Percentiles rank a stretch among this genome's conserved stretches.
These are phyloP conservation scores for Ptychadena robeensis DNA, from an alignment of 2,797 vertebrate genomes.

Conservation along the genomic window DNA sequence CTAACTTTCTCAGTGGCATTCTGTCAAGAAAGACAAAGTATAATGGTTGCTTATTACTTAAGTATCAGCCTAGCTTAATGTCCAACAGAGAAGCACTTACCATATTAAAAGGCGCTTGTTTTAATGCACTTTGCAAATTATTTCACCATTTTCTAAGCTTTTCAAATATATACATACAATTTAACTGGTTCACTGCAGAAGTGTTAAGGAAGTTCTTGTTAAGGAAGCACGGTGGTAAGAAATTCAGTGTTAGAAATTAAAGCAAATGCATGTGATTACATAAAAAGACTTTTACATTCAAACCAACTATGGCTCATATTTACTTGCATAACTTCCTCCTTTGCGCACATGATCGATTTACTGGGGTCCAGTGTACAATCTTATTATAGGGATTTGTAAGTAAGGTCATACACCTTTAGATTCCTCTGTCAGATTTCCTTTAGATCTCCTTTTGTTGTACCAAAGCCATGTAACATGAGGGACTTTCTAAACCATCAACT, in stretches of 20 bases:
- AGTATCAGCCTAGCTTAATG: conserved; percentile 36
- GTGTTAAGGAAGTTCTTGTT: not conserved
- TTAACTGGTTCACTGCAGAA: conserved; percentile 9
- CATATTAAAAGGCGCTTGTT: conserved; percentile 48
- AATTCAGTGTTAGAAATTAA: not conserved
- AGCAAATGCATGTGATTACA: not conserved
- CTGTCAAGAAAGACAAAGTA: conserved; percentile 51
- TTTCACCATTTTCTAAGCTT: conserved; percentile 45
- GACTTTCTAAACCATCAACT: no score
- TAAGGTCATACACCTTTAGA: no score
- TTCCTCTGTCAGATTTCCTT: no score
- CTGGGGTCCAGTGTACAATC: no score
- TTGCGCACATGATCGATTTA: no score
- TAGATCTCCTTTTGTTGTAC: no score
- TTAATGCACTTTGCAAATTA: conserved; percentile 57
- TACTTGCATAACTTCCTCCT: no score
- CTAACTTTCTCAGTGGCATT: conserved; percentile 33
- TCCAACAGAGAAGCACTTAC: conserved; percentile 46
- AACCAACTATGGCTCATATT: no score
- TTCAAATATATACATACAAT: conserved; percentile 1
- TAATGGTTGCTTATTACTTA: conserved; percentile 50
- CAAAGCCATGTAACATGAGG: no score
- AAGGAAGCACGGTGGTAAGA: not conserved
- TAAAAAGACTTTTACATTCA: no score
- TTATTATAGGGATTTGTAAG: no score